Evolutionary conservation across 2,888 invertebrate genomes (phyloP), one percentile per base, ranked within the genome.

Genomic region (Idaea straminata): DNA sequence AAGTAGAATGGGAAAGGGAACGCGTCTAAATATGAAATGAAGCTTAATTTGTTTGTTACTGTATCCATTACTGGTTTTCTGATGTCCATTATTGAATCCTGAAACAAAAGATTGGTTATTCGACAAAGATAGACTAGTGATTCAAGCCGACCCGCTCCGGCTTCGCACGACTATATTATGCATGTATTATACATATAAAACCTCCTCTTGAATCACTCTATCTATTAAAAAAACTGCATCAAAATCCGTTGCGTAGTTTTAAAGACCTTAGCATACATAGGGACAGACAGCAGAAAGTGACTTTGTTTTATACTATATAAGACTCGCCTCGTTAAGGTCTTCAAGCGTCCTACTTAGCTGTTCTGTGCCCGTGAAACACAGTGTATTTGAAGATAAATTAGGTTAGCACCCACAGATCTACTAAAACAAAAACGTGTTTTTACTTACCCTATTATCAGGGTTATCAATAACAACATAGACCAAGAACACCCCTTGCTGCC

Each of bases 1-100:
- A 99, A 94, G 87, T 99, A 99, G 93, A 98, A 99, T 0, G 99
- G 99, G 87, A 99, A 99, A 0, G 99, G 99, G 88, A 99, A 99
- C 62, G 95, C 95, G 79, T 99, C 99, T 93, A 99, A 95, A 85
- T 99, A 99, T 0, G 96, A 95, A 74, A 95, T 94, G 77, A 98
- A 96, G 61, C 94, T 93, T 5, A 94, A 80, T 72, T 94, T 92
- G 68, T 93, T 92, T 38, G 94, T 93, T 3, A 73, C 76, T 0
- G 83, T 95, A 86, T 99, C 99, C 89, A 98, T 97, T 15, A 96
- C 86, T 0, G 98, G 97, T 77, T 96, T 95, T 71, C 96, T 94
- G 77, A 98, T 97, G 83, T 99, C 91, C 90, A 91, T 91, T 97
- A 99, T 97, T 0, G 99, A 99, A 86, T 97, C 96, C 96, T 97